phyloP scores from a whole-genome alignment of 1,140 invertebrate genomes.

The Meteorus sp. region DNA sequence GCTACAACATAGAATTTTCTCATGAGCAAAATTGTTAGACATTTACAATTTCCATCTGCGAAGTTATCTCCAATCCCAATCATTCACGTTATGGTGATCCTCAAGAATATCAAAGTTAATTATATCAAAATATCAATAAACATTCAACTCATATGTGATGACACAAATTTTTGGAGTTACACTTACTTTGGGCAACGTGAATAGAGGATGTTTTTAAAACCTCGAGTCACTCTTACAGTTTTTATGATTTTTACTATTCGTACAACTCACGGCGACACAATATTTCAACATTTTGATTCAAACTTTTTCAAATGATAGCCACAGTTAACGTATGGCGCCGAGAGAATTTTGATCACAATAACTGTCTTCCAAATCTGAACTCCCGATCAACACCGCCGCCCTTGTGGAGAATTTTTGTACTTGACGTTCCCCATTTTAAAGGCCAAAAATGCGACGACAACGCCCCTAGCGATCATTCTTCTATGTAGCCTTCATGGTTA shows the following conservation, averaged over 20 bases:
- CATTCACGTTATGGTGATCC: too few relatives aligned
- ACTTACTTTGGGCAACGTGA: conserved; percentile 1
- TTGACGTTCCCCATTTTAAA: background rate
- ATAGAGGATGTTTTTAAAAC: background rate
- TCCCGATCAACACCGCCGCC: background rate
- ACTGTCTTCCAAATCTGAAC: background rate
- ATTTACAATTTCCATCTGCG: too few relatives aligned
- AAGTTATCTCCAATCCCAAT: too few relatives aligned
- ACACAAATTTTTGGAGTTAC: background rate
- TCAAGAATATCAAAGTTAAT: background rate
- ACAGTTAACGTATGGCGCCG: background rate
- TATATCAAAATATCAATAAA: conserved; percentile 1
- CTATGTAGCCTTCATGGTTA: too few relatives aligned
- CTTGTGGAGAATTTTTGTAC: background rate
- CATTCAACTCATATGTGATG: background rate
- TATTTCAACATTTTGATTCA: background rate
- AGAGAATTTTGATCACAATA: background rate
- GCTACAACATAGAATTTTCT: too few relatives aligned
- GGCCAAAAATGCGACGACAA: background rate
- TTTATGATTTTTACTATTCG: background rate
- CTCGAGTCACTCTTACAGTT: background rate
- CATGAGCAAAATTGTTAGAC: too few relatives aligned
- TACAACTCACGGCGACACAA: background rate
- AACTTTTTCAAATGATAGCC: background rate
- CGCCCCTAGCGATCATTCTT: background rate